Conservation (phyloP, 2,797 vertebrate genomes). For the Gallinago nigripennis region DNA sequence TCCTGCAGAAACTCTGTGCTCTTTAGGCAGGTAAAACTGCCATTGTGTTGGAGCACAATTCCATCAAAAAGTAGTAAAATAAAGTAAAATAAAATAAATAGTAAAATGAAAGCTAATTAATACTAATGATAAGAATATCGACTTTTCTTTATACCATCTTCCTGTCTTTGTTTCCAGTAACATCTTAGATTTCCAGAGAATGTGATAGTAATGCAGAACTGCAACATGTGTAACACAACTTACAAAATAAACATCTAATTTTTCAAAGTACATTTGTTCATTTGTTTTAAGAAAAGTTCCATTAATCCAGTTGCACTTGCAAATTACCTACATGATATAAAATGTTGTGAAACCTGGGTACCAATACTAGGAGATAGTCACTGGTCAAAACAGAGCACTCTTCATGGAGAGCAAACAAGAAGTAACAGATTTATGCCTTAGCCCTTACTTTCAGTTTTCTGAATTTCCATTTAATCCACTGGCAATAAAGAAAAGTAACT, state of each 20-base stretch:
- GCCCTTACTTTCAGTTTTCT: neutral
- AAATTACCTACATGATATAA: neutral
- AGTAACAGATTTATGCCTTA: neutral
- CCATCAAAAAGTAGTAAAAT: neutral
- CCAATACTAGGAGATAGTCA: neutral
- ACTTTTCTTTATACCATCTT: neutral
- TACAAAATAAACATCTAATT: neutral
- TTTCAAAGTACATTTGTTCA: neutral
- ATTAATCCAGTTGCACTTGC: neutral
- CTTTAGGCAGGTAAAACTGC: neutral
- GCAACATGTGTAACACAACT: neutral
- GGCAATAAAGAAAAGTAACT: neutral
- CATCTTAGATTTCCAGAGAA: neutral
- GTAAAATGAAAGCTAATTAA: neutral
- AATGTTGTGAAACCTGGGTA: neutral
- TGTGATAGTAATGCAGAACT: neutral
- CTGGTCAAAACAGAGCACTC: neutral
- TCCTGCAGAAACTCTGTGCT: neutral
- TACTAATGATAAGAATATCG: neutral
- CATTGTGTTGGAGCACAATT: neutral
- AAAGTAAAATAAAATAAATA: neutral
- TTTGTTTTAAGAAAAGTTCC: neutral
- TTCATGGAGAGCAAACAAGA: neutral
- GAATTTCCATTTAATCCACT: neutral
- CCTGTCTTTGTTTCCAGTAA: neutral